phyloP scores from a whole-genome alignment of 2,888 invertebrate species.

The Conops quadrifasciatus region DNA sequence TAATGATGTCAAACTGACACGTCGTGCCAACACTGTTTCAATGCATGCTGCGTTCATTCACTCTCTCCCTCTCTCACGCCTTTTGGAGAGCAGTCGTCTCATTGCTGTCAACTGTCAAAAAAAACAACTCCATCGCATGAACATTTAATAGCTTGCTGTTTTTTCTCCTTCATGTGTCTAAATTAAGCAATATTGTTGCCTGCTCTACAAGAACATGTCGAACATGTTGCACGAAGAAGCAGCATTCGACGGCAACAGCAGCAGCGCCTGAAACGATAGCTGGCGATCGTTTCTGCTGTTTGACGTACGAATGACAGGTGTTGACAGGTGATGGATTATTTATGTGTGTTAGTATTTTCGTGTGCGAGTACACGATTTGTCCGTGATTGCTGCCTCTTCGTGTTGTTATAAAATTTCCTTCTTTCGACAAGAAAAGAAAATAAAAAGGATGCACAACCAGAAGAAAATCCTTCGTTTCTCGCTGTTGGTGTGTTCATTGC shows the following conservation, averaged over 20 bases:
- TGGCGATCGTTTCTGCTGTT: slow-evolving; percentile 25
- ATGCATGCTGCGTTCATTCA: slow-evolving; percentile 19
- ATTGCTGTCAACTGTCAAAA: slow-evolving; percentile 35
- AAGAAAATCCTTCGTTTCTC: background rate
- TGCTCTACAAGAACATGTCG: slow-evolving; percentile 8
- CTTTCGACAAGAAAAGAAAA: background rate
- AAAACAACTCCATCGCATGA: slow-evolving; percentile 30
- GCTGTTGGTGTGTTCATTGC: slow-evolving; percentile 32
- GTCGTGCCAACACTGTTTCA: slow-evolving; percentile 21
- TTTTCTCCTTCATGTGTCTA: no score
- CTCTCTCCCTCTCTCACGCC: background rate
- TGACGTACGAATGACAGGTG: slow-evolving; percentile 64
- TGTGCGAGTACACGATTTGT: slow-evolving; percentile 3
- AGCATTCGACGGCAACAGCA: slow-evolving; percentile 13
- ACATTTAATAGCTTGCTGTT: slow-evolving; percentile 17
- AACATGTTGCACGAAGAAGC: slow-evolving; percentile 24
- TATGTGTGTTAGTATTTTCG: slow-evolving; percentile 34
- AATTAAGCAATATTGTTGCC: background rate
- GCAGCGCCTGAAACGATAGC: background rate
- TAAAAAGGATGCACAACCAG: no score
- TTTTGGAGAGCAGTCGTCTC: background rate
- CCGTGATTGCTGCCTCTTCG: slow-evolving; percentile 26
- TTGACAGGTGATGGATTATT: slow-evolving; percentile 65
- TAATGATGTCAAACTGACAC: slow-evolving; percentile 56
- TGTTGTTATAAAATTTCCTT: slow-evolving; percentile 2